Conservation (phyloP, 92 coral and sea anemone genomes). For the Phymanthus crucifer region DNA sequence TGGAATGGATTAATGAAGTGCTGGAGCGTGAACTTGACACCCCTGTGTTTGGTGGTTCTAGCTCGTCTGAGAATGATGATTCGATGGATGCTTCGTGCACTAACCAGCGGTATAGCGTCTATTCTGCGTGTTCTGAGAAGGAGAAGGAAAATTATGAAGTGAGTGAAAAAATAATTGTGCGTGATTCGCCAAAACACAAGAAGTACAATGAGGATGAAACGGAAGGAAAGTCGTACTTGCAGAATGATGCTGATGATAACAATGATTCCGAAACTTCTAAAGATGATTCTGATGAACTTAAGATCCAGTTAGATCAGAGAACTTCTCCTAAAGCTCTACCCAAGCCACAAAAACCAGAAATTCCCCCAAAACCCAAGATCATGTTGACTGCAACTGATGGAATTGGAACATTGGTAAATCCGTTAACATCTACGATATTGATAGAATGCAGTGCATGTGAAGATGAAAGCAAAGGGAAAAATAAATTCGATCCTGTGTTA, state of each 20-base stretch:
- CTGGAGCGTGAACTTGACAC: constrained; percentile 65
- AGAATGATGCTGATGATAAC: constrained; percentile 26
- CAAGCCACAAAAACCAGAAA: constrained; percentile 7
- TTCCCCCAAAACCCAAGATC: constrained; percentile 13
- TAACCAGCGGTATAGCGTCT: constrained; percentile 47
- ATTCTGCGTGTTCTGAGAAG: constrained; percentile 53
- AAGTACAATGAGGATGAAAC: constrained; percentile 28
- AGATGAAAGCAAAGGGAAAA: not conserved
- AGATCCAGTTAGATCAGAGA: not conserved
- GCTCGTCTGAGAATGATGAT: constrained; percentile 41
- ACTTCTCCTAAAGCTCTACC: not conserved
- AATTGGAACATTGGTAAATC: not conserved
- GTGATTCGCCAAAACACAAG: constrained; percentile 56
- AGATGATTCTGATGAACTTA: constrained; percentile 2
- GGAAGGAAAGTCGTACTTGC: constrained; percentile 24
- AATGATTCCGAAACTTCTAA: constrained; percentile 32
- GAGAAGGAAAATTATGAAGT: constrained; percentile 71
- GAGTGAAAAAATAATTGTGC: constrained; percentile 58
- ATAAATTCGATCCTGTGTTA: not conserved
- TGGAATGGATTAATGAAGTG: constrained; percentile 77
- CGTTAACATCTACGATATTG: not conserved
- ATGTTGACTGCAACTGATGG: not conserved
- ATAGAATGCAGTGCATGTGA: not conserved
- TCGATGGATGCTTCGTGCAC: constrained; percentile 4
- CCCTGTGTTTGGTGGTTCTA: constrained; percentile 21